Conservation (phyloP, 2,797 vertebrate species). For the Lates japonicus region DNA sequence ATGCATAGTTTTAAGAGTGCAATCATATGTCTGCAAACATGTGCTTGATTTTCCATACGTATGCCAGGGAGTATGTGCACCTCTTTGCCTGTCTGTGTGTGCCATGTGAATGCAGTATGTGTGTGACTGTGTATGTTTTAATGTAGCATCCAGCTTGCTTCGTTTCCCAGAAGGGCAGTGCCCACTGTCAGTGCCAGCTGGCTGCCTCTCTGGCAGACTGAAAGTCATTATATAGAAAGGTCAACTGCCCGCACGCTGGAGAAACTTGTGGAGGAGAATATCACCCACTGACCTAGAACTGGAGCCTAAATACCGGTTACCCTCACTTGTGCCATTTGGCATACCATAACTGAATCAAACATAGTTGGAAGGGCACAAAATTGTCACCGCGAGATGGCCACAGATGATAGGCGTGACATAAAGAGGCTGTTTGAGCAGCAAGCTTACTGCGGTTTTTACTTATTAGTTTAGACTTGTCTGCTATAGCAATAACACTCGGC, state of each 20-base stretch:
- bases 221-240: slow-evolving; percentile 76
- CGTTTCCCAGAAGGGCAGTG: slow-evolving; percentile 76
- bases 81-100: slow-evolving; percentile 14
- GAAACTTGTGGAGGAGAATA: slow-evolving; percentile 57
- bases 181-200: slow-evolving; percentile 68
- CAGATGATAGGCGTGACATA: slow-evolving; percentile 76
- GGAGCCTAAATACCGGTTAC: slow-evolving; percentile 73
- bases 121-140: slow-evolving; percentile 31
- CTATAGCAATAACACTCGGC: slow-evolving; percentile 70
- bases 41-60: slow-evolving; percentile 1
- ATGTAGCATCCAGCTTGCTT: slow-evolving; percentile 56
- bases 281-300: slow-evolving; percentile 82
- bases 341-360: slow-evolving; percentile 58
- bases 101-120: slow-evolving; percentile 23
- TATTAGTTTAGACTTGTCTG: slow-evolving; percentile 74
- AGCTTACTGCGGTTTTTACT: slow-evolving; percentile 77
- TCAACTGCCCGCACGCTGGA: slow-evolving; percentile 69
- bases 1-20: slow-evolving; percentile 10
- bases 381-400: slow-evolving; percentile 67
- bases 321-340: slow-evolving; percentile 68
- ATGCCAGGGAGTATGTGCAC: slow-evolving; percentile 13
- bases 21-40: neutral
- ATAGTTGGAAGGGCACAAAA: slow-evolving; percentile 61
- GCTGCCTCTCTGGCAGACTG: slow-evolving; percentile 61
- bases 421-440: slow-evolving; percentile 71